Evolutionary conservation across 2,113 vertebrate genomes (phyloP).

Genomic region (Neotragus pygmaeus): DNA sequence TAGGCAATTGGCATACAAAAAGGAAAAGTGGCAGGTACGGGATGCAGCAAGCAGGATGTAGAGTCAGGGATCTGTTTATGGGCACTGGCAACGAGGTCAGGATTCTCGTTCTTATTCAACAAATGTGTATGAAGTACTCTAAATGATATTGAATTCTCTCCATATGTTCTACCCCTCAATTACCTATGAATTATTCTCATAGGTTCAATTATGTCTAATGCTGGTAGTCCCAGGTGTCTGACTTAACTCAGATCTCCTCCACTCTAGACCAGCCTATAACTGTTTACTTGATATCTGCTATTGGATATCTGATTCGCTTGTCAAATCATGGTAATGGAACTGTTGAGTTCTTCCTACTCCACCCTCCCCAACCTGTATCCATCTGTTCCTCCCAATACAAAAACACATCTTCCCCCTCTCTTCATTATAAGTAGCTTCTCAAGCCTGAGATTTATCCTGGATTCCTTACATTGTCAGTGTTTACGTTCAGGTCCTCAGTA

Average conservation of each 20-base stretch:
- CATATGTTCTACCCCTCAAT: neutral
- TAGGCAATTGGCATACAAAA: neutral
- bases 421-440: neutral
- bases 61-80: neutral
- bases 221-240: neutral
- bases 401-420: neutral
- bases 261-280: neutral
- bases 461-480: neutral
- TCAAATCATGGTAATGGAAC: neutral
- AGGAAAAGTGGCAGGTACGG: fast-evolving
- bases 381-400: neutral
- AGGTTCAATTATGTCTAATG: neutral
- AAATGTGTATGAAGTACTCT: neutral
- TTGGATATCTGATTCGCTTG: neutral
- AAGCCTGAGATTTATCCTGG: neutral
- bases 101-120: neutral
- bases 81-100: neutral
- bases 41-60: neutral
- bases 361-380: neutral
- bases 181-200: neutral
- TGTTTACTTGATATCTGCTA: neutral
- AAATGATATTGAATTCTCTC: neutral
- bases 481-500: neutral
- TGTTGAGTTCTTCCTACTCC: neutral
- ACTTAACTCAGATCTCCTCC: neutral